These are phyloP conservation scores for Balanococcus diminutus DNA, from an alignment of 2,888 invertebrate genomes.

Conservation along the genomic window DNA sequence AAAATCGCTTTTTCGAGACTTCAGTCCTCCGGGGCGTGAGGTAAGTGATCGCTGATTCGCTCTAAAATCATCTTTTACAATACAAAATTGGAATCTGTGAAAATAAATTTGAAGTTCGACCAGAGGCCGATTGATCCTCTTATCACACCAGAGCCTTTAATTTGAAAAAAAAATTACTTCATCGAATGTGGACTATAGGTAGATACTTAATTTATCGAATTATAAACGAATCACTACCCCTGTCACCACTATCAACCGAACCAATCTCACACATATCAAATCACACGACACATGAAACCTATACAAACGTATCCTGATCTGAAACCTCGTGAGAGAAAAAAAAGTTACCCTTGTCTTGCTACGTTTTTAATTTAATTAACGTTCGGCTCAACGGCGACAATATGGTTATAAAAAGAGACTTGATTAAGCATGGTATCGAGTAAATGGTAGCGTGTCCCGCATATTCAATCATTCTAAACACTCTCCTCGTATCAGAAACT, in stretches of 20 bases:
- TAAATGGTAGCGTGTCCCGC: background rate
- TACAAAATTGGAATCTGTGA: no score
- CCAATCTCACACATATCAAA: background rate
- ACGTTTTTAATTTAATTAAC: conserved; percentile 27
- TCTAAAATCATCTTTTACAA: no score
- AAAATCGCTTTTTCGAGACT: no score
- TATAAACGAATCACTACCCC: no score
- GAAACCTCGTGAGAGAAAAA: background rate
- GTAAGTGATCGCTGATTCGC: no score
- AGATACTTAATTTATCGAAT: no score
- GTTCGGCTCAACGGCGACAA: conserved; percentile 13
- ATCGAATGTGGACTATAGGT: no score
- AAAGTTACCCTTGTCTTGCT: background rate
- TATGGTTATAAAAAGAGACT: conserved; percentile 10
- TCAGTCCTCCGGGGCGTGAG: no score
- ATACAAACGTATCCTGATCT: background rate
- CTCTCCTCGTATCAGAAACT: background rate
- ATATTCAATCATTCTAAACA: conserved; percentile 13
- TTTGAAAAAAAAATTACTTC: no score
- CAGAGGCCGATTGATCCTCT: no score
- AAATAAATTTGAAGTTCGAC: no score
- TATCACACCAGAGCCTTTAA: no score
- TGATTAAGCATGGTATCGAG: conserved; percentile 18
- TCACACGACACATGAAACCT: background rate
- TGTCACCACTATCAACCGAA: background rate